These are phyloP conservation scores for Brachycybe producta DNA, from an alignment of 2,888 invertebrate species.

Conservation along the genomic window DNA sequence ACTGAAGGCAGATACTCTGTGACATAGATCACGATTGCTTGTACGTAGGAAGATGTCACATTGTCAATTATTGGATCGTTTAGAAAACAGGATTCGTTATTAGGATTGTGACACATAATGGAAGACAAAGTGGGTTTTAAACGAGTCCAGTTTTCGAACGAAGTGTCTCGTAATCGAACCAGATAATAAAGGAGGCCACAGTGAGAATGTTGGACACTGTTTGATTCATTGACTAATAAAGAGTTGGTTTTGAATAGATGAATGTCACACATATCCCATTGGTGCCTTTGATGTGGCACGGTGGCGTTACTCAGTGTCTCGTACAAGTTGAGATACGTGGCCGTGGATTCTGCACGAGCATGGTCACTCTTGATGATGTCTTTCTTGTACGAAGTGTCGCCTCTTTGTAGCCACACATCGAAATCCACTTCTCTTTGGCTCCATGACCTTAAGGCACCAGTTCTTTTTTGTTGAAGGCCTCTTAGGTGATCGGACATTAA, in stretches of 20 bases:
- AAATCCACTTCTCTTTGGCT: background rate
- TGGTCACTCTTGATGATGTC: background rate
- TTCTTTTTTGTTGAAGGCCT: background rate
- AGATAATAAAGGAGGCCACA: conserved; percentile 7
- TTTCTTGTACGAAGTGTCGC: conserved; percentile 3
- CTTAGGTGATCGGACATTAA: background rate
- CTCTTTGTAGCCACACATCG: background rate
- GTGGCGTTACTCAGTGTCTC: background rate
- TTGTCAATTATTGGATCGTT: background rate
- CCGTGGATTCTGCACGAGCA: background rate
- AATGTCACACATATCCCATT: background rate
- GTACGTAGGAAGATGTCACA: background rate
- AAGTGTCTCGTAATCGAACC: background rate
- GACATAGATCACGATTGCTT: background rate
- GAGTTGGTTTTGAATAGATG: too few species aligned
- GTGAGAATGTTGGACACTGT: background rate
- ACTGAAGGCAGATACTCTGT: background rate
- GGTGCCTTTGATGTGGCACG: too few species aligned
- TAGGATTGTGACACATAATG: background rate
- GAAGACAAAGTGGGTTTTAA: background rate
- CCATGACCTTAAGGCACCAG: background rate
- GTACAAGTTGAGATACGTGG: background rate
- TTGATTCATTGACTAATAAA: background rate
- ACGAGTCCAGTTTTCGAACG: background rate
- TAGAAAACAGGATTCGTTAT: background rate